A percentile compares a stretch with the other conserved stretches of the same genome.
These are phyloP conservation scores for Symphodus melops DNA, from an alignment of 2,113 vertebrate species.

Conservation along the genomic window DNA sequence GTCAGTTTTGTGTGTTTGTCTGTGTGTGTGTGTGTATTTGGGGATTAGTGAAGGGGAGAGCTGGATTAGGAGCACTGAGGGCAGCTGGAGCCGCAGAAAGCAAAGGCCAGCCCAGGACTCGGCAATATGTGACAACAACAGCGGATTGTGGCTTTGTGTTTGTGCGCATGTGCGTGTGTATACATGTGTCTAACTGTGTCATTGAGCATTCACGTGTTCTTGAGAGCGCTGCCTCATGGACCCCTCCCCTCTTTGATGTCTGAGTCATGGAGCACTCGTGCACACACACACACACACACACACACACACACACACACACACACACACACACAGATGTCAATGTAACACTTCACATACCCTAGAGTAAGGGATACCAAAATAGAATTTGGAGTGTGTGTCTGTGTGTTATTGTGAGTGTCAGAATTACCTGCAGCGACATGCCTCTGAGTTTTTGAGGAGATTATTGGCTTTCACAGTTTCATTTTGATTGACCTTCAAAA, in stretches of 20 bases:
- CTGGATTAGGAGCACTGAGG: slow-evolving; percentile 58
- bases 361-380: slow-evolving; percentile 42
- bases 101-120: slow-evolving; percentile 64
- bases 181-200: slow-evolving; percentile 38
- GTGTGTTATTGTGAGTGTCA: slow-evolving; percentile 20
- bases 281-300: neutral
- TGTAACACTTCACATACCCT: slow-evolving; percentile 35
- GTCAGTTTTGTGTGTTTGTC: neutral
- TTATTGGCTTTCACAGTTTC: neutral
- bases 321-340: neutral
- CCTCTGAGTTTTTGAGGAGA: neutral
- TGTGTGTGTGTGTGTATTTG: neutral
- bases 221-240: slow-evolving; percentile 69
- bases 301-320: neutral
- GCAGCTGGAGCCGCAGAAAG: slow-evolving; percentile 68
- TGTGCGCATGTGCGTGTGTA: slow-evolving; percentile 50
- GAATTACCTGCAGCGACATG: slow-evolving; percentile 19
- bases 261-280: slow-evolving; percentile 52
- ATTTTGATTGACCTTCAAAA: neutral
- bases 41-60: slow-evolving; percentile 51
- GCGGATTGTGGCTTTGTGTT: slow-evolving; percentile 56
- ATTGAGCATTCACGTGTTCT: slow-evolving; percentile 67
- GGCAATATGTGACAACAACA: slow-evolving; percentile 61
- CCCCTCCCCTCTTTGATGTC: slow-evolving; percentile 48
- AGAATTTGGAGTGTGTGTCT: slow-evolving; percentile 20